phyloP scores from a whole-genome alignment of 2,888 invertebrate species.

The Notodonta dromedarius region DNA sequence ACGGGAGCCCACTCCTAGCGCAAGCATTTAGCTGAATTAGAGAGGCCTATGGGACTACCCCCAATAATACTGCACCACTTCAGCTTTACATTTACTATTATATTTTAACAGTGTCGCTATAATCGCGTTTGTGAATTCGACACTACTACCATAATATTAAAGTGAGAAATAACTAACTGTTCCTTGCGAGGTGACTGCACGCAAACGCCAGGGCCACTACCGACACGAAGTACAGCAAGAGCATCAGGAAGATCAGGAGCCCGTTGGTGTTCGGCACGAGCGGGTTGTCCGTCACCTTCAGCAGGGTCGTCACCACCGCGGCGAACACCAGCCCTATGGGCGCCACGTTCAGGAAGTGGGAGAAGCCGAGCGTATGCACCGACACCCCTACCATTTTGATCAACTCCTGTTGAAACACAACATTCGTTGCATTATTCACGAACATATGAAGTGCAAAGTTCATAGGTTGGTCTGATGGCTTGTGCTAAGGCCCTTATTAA shows the following conservation, averaged over 20 bases:
- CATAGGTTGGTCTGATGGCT: too few relatives aligned
- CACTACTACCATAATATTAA: too few relatives aligned
- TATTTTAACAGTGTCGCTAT: too few relatives aligned
- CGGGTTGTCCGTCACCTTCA: slow-evolving; percentile 14
- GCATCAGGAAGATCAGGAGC: slow-evolving; percentile 23
- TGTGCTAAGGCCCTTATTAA: too few relatives aligned
- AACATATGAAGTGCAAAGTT: too few relatives aligned
- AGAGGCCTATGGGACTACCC: too few relatives aligned
- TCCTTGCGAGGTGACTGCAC: slow-evolving; percentile 24
- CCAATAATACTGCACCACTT: too few relatives aligned
- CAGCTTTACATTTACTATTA: too few relatives aligned
- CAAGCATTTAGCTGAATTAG: too few relatives aligned
- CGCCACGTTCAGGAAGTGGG: slow-evolving; percentile 87
- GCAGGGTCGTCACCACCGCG: slow-evolving; percentile 17
- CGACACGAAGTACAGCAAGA: slow-evolving; percentile 46
- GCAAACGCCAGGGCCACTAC: slow-evolving; percentile 23
- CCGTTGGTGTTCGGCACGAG: slow-evolving; percentile 16
- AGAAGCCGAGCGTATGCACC: slow-evolving; percentile 85
- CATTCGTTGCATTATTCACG: too few relatives aligned
- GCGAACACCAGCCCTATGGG: slow-evolving; percentile 59
- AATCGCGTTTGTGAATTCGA: too few relatives aligned
- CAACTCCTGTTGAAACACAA: slow-evolving; percentile 84
- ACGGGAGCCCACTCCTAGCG: too few relatives aligned
- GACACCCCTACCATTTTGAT: slow-evolving; percentile 91
- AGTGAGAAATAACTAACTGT: slow-evolving; percentile 18